phyloP scores from a whole-genome alignment of 2,888 invertebrate genomes.

The Troides aeacus region DNA sequence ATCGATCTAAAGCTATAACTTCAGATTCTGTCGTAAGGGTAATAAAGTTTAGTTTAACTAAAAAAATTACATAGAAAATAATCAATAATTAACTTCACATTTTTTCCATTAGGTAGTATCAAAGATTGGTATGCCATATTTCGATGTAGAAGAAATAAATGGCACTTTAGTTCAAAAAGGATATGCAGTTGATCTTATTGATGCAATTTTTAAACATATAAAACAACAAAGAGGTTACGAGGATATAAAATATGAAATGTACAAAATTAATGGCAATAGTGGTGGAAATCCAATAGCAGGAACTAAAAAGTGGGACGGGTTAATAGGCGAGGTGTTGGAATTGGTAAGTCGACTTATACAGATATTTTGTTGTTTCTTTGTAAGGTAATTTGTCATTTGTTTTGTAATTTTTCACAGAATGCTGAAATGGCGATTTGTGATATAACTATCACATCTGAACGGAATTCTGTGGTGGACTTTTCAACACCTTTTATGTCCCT shows the following conservation, averaged over 20 bases:
- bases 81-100: neutral
- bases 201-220: slow-evolving; percentile 81
- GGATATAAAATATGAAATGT: slow-evolving; percentile 82
- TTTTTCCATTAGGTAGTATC: slow-evolving; percentile 81
- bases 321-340: slow-evolving; percentile 86
- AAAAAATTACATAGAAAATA: neutral
- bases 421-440: slow-evolving; percentile 96
- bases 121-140: slow-evolving; percentile 56
- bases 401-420: slow-evolving; percentile 77
- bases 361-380: neutral
- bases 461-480: slow-evolving; percentile 93
- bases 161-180: slow-evolving; percentile 82
- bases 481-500: slow-evolving; percentile 98
- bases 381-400: too few species aligned
- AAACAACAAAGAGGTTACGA: slow-evolving; percentile 40
- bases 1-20: slow-evolving; percentile 51
- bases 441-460: slow-evolving; percentile 93
- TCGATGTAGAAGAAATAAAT: slow-evolving; percentile 43
- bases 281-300: slow-evolving; percentile 84
- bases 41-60: slow-evolving; percentile 34
- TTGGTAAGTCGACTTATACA: slow-evolving; percentile 75
- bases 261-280: slow-evolving; percentile 81
- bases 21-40: slow-evolving; percentile 82
- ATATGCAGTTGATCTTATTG: slow-evolving; percentile 92
- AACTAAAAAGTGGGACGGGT: slow-evolving; percentile 88